Base-by-base conservation (phyloP, 2,888 invertebrate species). In the Xestia sexstrigata region DNA sequence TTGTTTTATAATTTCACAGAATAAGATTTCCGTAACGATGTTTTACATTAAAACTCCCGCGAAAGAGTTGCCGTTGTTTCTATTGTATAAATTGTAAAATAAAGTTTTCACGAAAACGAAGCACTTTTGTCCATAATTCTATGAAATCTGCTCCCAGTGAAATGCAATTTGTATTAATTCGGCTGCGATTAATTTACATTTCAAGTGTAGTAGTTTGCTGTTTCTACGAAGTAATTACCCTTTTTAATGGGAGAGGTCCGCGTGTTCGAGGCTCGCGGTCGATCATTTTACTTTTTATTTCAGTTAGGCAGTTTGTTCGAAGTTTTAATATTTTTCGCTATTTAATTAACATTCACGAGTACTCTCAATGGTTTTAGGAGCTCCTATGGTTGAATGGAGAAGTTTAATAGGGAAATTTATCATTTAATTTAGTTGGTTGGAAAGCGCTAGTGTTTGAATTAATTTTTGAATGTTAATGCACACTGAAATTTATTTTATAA, bases 151-250 rank as follows among this genome's bases (percentile, higher is more conserved):
- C 13, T 0, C 17, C 8, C 8, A 20, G 49, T 30, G 45, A 73
- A 70, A 58, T 72, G 49, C 39, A 73, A 30, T 74, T 60, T 9
- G 60, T 69, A 80, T 60, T 13, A 71, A 65, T 69, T 71, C 45
- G 60, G 65, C 55, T 13, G 72, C 73, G 30, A 76, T 76, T 81
- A 70, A 84, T 84, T 87, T 72, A 76, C 78, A 84, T 87, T 78
- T 70, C 45, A 76, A 81, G 76, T 55, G 60, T 49, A 39, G 63
- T 68, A 75, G 81, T 76, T 81, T 75, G 70, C 65, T 65, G 74
- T 75, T 82, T 74, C 74, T 71, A 45, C 45, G 49, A 78, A 76
- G 74, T 78, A 70, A 78, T 78, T 81, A 83, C 69, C 73, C 55
- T 70, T 78, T 77, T 55, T 74, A 45, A 63, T 39, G 62, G 62